phyloP scores from a whole-genome alignment of 2,797 vertebrate species.

The Thamnophis elegans region DNA sequence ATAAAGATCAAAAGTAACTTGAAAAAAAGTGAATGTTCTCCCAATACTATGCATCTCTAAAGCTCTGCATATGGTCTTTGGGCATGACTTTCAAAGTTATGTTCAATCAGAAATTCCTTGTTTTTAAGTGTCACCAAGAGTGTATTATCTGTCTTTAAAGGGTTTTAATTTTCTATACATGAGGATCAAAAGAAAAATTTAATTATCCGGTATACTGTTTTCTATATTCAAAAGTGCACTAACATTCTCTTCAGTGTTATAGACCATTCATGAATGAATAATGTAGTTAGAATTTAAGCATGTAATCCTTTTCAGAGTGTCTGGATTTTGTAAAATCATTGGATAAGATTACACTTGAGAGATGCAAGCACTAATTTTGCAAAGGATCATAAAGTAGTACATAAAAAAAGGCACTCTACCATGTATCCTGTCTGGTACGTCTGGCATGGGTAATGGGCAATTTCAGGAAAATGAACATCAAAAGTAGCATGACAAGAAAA shows the following conservation, averaged over 20 bases:
- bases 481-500: not conserved
- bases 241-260: not conserved
- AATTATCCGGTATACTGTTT: not conserved
- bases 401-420: constrained; percentile 29
- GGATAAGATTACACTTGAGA: not conserved
- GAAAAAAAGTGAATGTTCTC: not conserved
- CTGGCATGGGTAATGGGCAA: not conserved
- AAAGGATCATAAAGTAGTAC: not conserved
- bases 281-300: not conserved
- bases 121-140: not conserved
- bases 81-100: not conserved
- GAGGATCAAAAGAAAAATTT: not conserved
- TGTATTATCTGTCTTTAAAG: not conserved
- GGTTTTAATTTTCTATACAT: not conserved
- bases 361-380: not conserved
- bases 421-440: constrained; percentile 21
- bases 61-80: not conserved
- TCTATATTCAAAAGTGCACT: not conserved
- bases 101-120: not conserved
- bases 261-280: not conserved
- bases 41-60: not conserved
- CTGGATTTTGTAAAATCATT: not conserved
- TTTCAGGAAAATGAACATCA: not conserved
- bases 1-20: not conserved
- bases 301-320: too few species aligned